Percentiles rank a stretch among this genome's conserved stretches.
These are phyloP conservation scores for Delphinapterus leucas DNA, from an alignment of 2,113 vertebrate genomes.

Conservation along the genomic window DNA sequence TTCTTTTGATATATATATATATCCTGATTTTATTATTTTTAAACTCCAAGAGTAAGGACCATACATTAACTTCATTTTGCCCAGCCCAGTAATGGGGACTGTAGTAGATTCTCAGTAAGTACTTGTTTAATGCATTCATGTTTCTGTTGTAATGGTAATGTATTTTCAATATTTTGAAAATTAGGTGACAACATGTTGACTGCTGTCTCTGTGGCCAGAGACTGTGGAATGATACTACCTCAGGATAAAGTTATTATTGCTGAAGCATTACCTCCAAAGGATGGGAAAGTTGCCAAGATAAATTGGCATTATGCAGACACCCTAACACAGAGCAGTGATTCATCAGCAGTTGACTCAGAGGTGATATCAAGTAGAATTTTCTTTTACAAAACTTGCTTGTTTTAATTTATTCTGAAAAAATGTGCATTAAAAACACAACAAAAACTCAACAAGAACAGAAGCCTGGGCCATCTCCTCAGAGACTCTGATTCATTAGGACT, in stretches of 20 bases:
- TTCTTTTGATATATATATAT: neutral
- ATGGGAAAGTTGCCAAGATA: slow-evolving; percentile 94
- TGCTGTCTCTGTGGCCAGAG: slow-evolving; percentile 96
- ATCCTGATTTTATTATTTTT: neutral
- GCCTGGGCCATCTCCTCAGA: neutral
- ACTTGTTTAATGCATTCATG: neutral
- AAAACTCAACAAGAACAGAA: neutral
- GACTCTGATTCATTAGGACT: neutral
- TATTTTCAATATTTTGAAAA: slow-evolving; percentile 53
- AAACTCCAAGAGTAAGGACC: neutral
- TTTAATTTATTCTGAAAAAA: slow-evolving; percentile 33
- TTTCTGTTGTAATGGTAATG: slow-evolving; percentile 30
- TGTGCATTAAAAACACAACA: neutral
- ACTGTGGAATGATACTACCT: slow-evolving; percentile 97
- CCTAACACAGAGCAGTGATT: slow-evolving; percentile 81
- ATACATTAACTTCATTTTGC: neutral
- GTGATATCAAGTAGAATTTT: slow-evolving; percentile 74
- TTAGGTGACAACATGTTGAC: slow-evolving; percentile 98
- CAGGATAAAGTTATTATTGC: slow-evolving; percentile 96
- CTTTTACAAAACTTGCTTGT: neutral
- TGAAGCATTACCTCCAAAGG: slow-evolving; percentile 93
- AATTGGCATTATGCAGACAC: slow-evolving; percentile 97
- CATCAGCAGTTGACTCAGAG: slow-evolving; percentile 85
- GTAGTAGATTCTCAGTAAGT: neutral
- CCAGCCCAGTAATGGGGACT: neutral